Conservation (phyloP, 2,797 vertebrate species). For the Botia kubotai region DNA sequence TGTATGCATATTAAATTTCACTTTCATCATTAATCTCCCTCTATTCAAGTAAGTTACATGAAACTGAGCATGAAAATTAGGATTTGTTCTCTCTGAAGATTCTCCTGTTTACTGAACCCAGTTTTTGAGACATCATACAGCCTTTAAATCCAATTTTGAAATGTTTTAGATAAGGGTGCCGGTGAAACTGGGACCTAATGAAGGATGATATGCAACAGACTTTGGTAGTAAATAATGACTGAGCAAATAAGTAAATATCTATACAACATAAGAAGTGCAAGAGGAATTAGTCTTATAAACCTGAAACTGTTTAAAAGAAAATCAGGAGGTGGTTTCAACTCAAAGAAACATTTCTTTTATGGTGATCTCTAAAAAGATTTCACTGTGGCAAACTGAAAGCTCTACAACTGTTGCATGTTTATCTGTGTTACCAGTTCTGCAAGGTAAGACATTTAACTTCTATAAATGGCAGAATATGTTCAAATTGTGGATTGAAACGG, state of each 20-base stretch:
- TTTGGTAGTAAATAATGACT: slow-evolving; percentile 19
- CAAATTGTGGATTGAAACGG: not conserved
- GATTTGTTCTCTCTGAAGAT: slow-evolving; percentile 21
- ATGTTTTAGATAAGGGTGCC: slow-evolving; percentile 70
- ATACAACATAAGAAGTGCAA: not conserved
- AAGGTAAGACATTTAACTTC: slow-evolving; percentile 5
- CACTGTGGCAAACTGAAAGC: slow-evolving; percentile 5
- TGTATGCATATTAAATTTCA: not conserved
- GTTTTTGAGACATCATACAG: slow-evolving; percentile 61
- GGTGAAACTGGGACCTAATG: slow-evolving; percentile 73
- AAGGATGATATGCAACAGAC: slow-evolving; percentile 61
- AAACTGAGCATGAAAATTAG: slow-evolving; percentile 25
- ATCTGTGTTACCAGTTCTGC: slow-evolving; percentile 4
- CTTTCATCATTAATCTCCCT: slow-evolving; percentile 38
- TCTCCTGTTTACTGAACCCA: slow-evolving; percentile 33
- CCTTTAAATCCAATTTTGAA: slow-evolving; percentile 73
- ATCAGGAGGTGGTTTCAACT: not conserved
- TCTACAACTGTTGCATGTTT: not conserved
- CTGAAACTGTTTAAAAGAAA: not conserved
- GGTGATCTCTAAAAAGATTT: slow-evolving; percentile 16
- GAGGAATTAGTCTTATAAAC: not conserved
- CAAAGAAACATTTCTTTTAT: not conserved
- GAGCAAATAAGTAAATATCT: slow-evolving; percentile 10
- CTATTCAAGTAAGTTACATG: slow-evolving; percentile 19
- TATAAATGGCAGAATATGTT: not conserved